These are phyloP conservation scores for Crotalus tigris DNA, from an alignment of 2,113 vertebrate genomes.

Conservation along the genomic window DNA sequence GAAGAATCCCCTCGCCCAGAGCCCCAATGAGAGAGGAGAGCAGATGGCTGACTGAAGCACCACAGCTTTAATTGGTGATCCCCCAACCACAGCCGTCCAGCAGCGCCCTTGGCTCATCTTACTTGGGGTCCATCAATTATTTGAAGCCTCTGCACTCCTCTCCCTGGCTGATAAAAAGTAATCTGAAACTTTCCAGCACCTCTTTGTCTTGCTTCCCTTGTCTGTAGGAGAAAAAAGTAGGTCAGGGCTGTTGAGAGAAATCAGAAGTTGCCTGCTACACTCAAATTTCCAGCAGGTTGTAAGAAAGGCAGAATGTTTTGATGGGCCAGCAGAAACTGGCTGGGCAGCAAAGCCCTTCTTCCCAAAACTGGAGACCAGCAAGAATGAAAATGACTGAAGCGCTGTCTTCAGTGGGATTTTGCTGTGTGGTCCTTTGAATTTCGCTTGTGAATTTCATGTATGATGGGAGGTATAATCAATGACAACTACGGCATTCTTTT, in stretches of 20 bases:
- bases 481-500: neutral
- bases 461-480: neutral
- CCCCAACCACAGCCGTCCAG: neutral
- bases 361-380: neutral
- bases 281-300: conserved; percentile 16
- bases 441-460: neutral
- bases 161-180: conserved; percentile 9
- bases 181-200: conserved; percentile 29
- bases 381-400: neutral
- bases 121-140: neutral
- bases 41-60: neutral
- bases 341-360: neutral
- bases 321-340: conserved; percentile 34
- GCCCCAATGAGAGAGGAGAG: neutral
- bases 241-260: conserved; percentile 9
- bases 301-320: conserved; percentile 22
- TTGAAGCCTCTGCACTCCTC: neutral
- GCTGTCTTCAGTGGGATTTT: neutral
- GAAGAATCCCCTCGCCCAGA: neutral
- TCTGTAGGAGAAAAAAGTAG: conserved; percentile 54
- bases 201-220: conserved; percentile 22
- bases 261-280: neutral
- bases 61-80: neutral
- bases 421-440: neutral
- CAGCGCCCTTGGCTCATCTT: neutral